phyloP scores from a whole-genome alignment of 2,113 vertebrate genomes.

The Elephas maximus region DNA sequence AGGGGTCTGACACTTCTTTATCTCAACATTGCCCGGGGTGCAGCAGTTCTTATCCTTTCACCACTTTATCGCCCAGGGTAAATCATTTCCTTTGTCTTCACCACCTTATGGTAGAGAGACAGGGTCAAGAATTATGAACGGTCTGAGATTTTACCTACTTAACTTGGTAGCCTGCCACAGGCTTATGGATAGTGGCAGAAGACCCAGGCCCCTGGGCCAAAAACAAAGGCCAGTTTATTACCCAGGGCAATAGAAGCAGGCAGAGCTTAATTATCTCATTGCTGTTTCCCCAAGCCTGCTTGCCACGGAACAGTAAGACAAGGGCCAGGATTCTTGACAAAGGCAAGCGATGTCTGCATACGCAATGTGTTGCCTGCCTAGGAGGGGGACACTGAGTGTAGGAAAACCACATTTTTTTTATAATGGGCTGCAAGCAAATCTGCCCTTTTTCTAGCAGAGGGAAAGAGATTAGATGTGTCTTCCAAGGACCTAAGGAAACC shows the following conservation, averaged over 20 bases:
- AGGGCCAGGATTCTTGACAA: background rate
- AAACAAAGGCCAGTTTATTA: background rate
- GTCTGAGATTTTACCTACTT: background rate
- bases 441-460: background rate
- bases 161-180: background rate
- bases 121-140: background rate
- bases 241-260: background rate
- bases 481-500: background rate
- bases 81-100: background rate
- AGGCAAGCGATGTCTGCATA: rapidly evolving
- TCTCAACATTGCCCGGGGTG: background rate
- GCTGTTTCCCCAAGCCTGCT: background rate
- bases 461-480: background rate
- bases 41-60: background rate
- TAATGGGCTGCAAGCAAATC: too few relatives aligned
- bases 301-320: background rate
- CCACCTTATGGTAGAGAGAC: background rate
- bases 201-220: background rate
- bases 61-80: background rate
- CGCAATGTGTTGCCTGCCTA: background rate
- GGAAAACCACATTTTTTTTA: background rate
- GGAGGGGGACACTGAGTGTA: background rate
- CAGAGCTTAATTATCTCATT: background rate
- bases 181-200: background rate
- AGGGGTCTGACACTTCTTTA: background rate